Evolutionary conservation across 2,888 invertebrate genomes (phyloP).

Genomic region (Lamellibrachia columna): DNA sequence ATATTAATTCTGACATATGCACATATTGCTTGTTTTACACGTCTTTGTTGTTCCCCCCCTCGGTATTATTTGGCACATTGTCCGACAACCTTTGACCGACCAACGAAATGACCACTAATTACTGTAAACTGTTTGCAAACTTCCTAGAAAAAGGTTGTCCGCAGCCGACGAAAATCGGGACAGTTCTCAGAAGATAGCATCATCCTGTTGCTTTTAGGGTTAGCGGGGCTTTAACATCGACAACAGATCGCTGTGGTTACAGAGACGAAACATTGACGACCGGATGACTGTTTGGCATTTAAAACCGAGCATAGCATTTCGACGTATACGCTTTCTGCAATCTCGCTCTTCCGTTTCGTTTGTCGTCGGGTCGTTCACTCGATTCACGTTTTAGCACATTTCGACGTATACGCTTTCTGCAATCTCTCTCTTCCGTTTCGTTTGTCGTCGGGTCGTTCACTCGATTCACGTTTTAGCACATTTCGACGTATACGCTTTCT

Average conservation of each 20-base stretch:
- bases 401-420: no score
- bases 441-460: no score
- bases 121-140: background rate
- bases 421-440: no score
- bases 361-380: no score
- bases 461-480: background rate
- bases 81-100: background rate
- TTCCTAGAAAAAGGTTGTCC: background rate
- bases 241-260: background rate
- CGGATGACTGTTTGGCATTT: background rate
- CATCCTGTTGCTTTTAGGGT: background rate
- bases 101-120: background rate
- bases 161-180: background rate
- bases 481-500: background rate
- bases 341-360: background rate
- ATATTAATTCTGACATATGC: background rate
- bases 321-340: background rate
- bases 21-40: background rate
- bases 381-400: no score
- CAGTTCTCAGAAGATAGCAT: background rate
- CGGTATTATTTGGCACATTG: background rate
- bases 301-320: background rate
- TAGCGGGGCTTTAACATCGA: background rate
- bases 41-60: background rate
- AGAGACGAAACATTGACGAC: background rate